Percentiles rank a stretch among this genome's conserved stretches.
Conservation (phyloP, 2,797 vertebrate species). For the Amniataba percoides region DNA sequence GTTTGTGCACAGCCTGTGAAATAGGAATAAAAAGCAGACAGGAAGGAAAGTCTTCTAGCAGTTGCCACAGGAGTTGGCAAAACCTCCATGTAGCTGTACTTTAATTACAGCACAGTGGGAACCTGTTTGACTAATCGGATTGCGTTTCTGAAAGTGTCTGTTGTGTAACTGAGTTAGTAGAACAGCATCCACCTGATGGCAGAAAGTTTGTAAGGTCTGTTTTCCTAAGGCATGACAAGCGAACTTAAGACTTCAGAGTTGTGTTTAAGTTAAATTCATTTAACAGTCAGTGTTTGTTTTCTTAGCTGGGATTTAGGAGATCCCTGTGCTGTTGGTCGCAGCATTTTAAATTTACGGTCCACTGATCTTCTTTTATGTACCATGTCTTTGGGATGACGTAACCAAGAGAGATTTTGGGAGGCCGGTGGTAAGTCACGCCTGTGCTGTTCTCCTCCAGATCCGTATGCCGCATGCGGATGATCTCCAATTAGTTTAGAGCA, state of each 20-base stretch:
- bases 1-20: not conserved
- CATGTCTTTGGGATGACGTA: not conserved
- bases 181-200: slow-evolving; percentile 6
- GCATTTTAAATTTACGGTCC: not conserved
- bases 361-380: not conserved
- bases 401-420: not conserved
- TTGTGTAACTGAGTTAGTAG: slow-evolving; percentile 59
- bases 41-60: not conserved
- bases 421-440: not conserved
- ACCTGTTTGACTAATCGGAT: slow-evolving; percentile 36
- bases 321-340: not conserved
- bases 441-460: not conserved
- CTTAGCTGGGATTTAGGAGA: slow-evolving; percentile 1
- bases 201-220: not conserved
- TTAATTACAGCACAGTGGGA: slow-evolving; percentile 24
- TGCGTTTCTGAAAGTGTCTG: slow-evolving; percentile 26
- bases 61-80: slow-evolving; percentile 9
- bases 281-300: slow-evolving; percentile 22
- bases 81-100: not conserved
- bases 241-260: not conserved
- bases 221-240: not conserved
- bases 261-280: not conserved
- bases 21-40: not conserved
- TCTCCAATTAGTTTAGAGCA: slow-evolving; percentile 32
- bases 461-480: slow-evolving; percentile 16